A percentile compares a stretch with the other conserved stretches of the same genome.
Conservation (phyloP, 2,113 vertebrate genomes). For the Campylomormyrus tamandua region DNA sequence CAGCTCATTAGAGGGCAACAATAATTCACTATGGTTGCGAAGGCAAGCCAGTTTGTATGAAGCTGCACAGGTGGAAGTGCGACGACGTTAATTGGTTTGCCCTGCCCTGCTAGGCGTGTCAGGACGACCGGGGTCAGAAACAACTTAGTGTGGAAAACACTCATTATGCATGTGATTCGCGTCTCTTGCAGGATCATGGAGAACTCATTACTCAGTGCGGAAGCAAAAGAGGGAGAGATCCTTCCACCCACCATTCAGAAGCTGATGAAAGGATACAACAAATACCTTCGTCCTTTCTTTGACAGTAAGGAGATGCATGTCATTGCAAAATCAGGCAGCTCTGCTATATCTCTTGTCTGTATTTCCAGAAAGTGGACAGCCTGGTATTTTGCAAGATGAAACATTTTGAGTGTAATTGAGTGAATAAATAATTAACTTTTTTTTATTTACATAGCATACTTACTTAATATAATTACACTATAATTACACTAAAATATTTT, state of each 20-base stretch:
- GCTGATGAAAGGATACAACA: slow-evolving; percentile 89
- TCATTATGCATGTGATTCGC: not conserved
- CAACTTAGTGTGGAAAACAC: not conserved
- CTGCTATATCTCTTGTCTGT: not conserved
- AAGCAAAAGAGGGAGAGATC: slow-evolving; percentile 70
- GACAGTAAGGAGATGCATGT: slow-evolving; percentile 63
- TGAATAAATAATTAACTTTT: not conserved
- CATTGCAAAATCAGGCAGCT: not conserved
- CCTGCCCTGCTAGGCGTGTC: not conserved
- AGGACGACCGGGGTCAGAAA: not conserved
- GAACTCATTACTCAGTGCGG: slow-evolving; percentile 55
- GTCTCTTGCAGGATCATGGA: slow-evolving; percentile 55
- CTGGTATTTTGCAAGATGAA: not conserved
- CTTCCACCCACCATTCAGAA: slow-evolving; percentile 81
- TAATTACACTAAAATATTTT: not conserved
- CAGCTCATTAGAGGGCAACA: not conserved
- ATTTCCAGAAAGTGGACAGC: not conserved
- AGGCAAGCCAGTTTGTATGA: not conserved
- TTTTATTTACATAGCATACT: not conserved
- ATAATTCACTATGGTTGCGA: not conserved
- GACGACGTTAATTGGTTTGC: not conserved
- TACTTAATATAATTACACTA: no score
- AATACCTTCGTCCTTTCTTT: slow-evolving; percentile 85
- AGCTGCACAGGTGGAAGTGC: not conserved
- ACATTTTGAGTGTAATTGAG: not conserved